Evolutionary conservation across 2,888 invertebrate genomes (phyloP), one percentile per base, ranked within the genome.

Genomic region (Erebia ligea): DNA sequence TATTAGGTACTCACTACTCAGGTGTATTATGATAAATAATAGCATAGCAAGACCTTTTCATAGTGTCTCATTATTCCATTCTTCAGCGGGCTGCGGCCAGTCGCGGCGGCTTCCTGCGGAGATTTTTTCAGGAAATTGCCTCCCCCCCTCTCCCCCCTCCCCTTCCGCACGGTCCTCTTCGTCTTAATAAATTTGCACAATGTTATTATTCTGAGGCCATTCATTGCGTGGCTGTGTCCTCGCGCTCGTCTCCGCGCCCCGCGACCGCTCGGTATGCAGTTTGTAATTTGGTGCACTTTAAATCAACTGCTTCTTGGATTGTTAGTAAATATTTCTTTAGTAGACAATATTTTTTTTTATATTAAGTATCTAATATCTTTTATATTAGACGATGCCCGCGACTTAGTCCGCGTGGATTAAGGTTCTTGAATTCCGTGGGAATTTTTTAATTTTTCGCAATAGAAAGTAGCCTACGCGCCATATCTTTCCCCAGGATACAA

Each of bases 121-220:
- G 75, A 74, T 77, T 80, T 80, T 80, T 78, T 77, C 79, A 80
- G 81, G 81, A 81, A 80, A 84, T 81, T 79, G 81, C 81, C 74
- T 74, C 70, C 72, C 65, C 65, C 64, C 50, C 9, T 62, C 59
- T 52, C 52, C 66, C 68, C 70, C n/a, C n/a, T n/a, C n/a, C 52
- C 15, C 61, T 61, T 21, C 61, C 61, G 19, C 19, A 19, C 45
- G 61, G 10, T 45, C 67, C 67, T 71, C 70, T 74, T 67, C 67
- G 56, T 45, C 57, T 71, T 67, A 67, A 67, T 67, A 71, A 19
- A 61, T 61, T 61, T 61, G 61, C 61, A 21, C 61, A 61, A 19
- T 6, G 9, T 11, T 11, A 21, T 61, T 61, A 19, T 17, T 50
- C 56, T 52, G 52, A 1, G 34, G 56, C 42, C 62, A 70, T 70